These are phyloP conservation scores for Galeopsomyia nigrocyanea DNA, from an alignment of 2,888 invertebrate genomes.

Conservation along the genomic window DNA sequence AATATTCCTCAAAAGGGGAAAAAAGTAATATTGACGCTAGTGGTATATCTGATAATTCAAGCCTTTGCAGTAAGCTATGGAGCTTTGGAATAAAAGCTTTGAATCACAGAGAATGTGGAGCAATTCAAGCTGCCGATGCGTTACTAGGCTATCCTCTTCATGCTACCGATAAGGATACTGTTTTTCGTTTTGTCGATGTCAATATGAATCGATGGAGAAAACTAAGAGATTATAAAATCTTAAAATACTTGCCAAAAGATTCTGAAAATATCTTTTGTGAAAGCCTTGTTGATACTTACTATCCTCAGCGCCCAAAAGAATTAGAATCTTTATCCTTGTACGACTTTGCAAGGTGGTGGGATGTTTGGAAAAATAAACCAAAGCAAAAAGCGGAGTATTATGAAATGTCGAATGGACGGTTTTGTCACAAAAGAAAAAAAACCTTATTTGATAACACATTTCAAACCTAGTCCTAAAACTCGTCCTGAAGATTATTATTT, in stretches of 20 bases:
- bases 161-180: conserved; percentile 58
- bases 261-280: conserved; percentile 48
- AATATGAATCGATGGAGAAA: conserved; percentile 43
- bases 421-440: conserved; percentile 44
- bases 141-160: conserved; percentile 57
- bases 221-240: conserved; percentile 36
- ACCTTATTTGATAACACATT: conserved; percentile 56
- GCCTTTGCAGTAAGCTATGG: conserved; percentile 51
- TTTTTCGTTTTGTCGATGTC: conserved; percentile 59
- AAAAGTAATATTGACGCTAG: conserved; percentile 51
- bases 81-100: conserved; percentile 55
- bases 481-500: too few relatives aligned
- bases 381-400: conserved; percentile 33
- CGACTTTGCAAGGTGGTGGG: too few relatives aligned
- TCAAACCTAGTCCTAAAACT: too few relatives aligned
- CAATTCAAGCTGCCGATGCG: conserved; percentile 59
- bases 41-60: conserved; percentile 53
- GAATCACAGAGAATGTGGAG: conserved; percentile 58
- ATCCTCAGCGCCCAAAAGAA: conserved; percentile 39
- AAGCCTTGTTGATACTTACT: conserved; percentile 32
- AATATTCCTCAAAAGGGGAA: conserved; percentile 55
- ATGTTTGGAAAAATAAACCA: too few relatives aligned
- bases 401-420: background rate
- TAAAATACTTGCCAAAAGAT: too few relatives aligned
- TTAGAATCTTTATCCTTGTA: conserved; percentile 50